phyloP scores from a whole-genome alignment of 1,140 invertebrate genomes.

The Diorhabda carinulata region DNA sequence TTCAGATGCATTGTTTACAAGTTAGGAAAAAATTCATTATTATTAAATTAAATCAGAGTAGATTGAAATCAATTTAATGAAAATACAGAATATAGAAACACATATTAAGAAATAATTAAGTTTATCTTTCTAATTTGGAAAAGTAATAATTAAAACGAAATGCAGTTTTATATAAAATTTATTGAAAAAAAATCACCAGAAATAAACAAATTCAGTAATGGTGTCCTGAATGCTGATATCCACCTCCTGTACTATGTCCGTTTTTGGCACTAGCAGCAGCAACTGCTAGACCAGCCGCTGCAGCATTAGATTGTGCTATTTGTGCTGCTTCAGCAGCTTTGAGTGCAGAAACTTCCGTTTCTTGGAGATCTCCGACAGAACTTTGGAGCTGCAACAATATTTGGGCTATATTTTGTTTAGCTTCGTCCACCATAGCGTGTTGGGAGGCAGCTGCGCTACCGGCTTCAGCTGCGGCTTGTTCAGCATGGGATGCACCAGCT shows the following conservation, averaged over 20 bases:
- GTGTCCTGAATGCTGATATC: constrained; percentile 10
- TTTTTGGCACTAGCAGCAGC: constrained; percentile 28
- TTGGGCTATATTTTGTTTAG: constrained; percentile 29
- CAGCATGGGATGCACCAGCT: constrained; percentile 26
- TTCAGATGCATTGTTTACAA: too few relatives aligned
- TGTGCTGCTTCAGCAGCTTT: constrained; percentile 33
- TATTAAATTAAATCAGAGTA: too few relatives aligned
- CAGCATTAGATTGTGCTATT: constrained; percentile 36
- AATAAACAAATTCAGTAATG: not conserved
- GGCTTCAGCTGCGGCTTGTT: constrained; percentile 32
- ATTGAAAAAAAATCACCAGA: not conserved
- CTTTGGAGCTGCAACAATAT: constrained; percentile 28
- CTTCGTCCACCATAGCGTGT: constrained; percentile 32
- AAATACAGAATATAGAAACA: too few relatives aligned
- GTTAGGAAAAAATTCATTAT: too few relatives aligned
- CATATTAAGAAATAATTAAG: too few relatives aligned
- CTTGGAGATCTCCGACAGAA: constrained; percentile 27
- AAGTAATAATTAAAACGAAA: not conserved
- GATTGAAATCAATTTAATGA: too few relatives aligned
- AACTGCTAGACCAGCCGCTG: constrained; percentile 33
- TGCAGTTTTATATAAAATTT: not conserved
- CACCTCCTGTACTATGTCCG: constrained; percentile 1
- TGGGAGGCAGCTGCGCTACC: constrained; percentile 32
- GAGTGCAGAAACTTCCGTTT: constrained; percentile 31
- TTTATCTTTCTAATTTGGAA: too few relatives aligned